phyloP scores from a whole-genome alignment of 2,888 invertebrate species.

The Xylota segnis region DNA sequence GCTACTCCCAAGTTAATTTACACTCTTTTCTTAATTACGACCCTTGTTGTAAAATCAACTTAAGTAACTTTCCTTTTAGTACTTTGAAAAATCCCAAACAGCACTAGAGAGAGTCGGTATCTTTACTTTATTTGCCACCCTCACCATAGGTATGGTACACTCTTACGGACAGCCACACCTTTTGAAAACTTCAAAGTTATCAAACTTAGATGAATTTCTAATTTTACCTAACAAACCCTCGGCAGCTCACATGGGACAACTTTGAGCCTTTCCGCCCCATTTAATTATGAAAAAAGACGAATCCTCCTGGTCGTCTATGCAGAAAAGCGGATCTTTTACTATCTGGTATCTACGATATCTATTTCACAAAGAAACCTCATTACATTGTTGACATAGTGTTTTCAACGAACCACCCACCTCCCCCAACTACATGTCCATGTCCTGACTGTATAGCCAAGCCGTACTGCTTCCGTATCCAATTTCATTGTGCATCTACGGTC shows the following conservation, averaged over 20 bases:
- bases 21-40: constrained; percentile 60
- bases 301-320: constrained; percentile 7
- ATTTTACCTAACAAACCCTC: constrained; percentile 25
- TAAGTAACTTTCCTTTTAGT: constrained; percentile 61
- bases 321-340: constrained; percentile 20
- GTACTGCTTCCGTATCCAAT: constrained; percentile 40
- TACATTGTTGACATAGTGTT: constrained; percentile 61
- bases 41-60: constrained; percentile 45
- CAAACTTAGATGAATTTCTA: constrained; percentile 66
- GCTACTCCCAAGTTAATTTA: constrained; percentile 58
- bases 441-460: neutral
- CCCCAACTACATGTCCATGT: neutral
- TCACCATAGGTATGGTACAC: constrained; percentile 23
- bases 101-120: constrained; percentile 7
- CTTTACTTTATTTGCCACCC: neutral
- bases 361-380: constrained; percentile 61
- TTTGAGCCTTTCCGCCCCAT: constrained; percentile 43
- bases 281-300: constrained; percentile 62
- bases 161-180: constrained; percentile 49
- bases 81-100: constrained; percentile 40
- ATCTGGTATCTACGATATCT: constrained; percentile 47
- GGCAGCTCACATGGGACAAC: constrained; percentile 27
- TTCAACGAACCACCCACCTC: neutral
- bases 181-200: constrained; percentile 62
- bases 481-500: constrained; percentile 33